Evolutionary conservation across 2,888 invertebrate species (phyloP).

Genomic region (Troides oblongomaculatus): DNA sequence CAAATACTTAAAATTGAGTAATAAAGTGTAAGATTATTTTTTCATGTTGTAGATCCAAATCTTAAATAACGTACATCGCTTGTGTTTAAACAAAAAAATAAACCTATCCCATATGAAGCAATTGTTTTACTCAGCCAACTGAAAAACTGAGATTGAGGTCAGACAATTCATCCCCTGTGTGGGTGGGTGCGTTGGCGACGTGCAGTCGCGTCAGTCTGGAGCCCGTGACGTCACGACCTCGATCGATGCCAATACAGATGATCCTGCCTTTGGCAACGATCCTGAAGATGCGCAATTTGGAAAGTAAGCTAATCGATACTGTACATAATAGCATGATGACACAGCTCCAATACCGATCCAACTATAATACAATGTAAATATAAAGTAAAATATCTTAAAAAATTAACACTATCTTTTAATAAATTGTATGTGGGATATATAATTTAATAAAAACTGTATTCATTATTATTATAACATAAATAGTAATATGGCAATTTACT

Average conservation of each 20-base stretch:
- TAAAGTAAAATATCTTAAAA: not conserved
- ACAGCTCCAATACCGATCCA: not conserved
- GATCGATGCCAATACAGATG: conserved; percentile 62
- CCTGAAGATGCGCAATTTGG: conserved; percentile 28
- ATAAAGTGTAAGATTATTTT: too few species aligned
- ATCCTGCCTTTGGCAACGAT: conserved; percentile 38
- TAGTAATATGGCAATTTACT: too few species aligned
- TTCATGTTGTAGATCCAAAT: too few species aligned
- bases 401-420: not conserved
- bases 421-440: not conserved
- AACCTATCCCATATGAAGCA: conserved; percentile 10
- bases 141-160: conserved; percentile 53
- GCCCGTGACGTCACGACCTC: conserved; percentile 60
- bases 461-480: not conserved
- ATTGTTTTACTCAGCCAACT: conserved; percentile 30
- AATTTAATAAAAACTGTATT: too few species aligned
- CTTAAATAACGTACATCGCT: not conserved
- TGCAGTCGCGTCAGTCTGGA: conserved; percentile 58
- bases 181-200: conserved; percentile 62
- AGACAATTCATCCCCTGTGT: conserved; percentile 53
- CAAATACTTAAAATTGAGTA: too few species aligned
- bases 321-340: conserved; percentile 1
- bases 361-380: not conserved
- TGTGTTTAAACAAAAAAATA: not conserved
- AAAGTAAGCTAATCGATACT: conserved; percentile 21